Percentiles rank a stretch among this genome's conserved stretches.
phyloP scores from a whole-genome alignment of 2,888 invertebrate species.

The Lycia hirtaria region DNA sequence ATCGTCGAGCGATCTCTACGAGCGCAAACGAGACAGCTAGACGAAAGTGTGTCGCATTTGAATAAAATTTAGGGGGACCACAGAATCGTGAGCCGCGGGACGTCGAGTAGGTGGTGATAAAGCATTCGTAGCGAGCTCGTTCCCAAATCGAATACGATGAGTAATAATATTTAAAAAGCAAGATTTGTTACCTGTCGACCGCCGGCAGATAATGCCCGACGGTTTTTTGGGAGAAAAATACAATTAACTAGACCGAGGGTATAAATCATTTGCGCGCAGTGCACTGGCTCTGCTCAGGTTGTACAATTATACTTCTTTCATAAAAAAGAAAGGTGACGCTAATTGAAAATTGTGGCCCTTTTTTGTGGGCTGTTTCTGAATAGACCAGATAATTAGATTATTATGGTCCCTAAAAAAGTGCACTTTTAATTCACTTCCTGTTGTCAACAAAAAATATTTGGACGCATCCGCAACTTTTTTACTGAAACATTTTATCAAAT shows the following conservation, averaged over 20 bases:
- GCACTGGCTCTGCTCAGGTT: conserved; percentile 73
- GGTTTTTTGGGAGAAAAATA: conserved; percentile 81
- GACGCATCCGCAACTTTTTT: conserved; percentile 34
- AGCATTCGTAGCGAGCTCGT: conserved; percentile 82
- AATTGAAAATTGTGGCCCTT: conserved; percentile 63
- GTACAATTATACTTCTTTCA: conserved; percentile 73
- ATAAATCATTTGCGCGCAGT: conserved; percentile 76
- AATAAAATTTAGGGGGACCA: conserved; percentile 84
- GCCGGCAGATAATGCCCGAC: conserved; percentile 75
- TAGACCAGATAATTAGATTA: conserved; percentile 64
- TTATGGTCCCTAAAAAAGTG: conserved; percentile 49
- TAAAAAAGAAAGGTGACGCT: conserved; percentile 68
- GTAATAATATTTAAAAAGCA: conserved; percentile 85
- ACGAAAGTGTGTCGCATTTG: conserved; percentile 80
- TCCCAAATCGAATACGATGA: conserved; percentile 85
- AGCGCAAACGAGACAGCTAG: conserved; percentile 73
- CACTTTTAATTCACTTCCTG: conserved; percentile 29
- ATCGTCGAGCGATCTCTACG: conserved; percentile 60
- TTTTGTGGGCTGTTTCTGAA: conserved; percentile 52
- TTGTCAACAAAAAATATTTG: conserved; percentile 18
- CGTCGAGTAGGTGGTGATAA: conserved; percentile 85
- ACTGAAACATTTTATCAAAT: conserved; percentile 16
- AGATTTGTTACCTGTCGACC: conserved; percentile 85
- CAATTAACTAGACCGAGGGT: conserved; percentile 78
- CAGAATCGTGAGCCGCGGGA: conserved; percentile 80